Percentiles rank a stretch among this genome's conserved stretches.
phyloP scores from a whole-genome alignment of 2,888 invertebrate species.

The Ophonus ardosiacus region DNA sequence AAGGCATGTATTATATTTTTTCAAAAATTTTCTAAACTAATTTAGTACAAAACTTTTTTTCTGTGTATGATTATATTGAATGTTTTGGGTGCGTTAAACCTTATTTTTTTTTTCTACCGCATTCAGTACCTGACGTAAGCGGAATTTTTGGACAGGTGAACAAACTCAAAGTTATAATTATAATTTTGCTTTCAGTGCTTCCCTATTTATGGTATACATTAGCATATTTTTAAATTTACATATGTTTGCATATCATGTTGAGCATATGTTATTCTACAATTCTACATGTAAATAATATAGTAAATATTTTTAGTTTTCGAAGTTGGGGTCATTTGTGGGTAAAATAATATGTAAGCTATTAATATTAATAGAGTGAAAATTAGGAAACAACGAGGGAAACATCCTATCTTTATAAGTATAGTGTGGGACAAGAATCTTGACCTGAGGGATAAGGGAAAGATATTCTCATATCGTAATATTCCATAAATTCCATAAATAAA shows the following conservation, averaged over 20 bases:
- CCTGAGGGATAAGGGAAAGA: too few relatives aligned
- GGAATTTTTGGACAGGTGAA: constrained; percentile 40
- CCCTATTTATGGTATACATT: background rate
- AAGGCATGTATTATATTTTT: too few relatives aligned
- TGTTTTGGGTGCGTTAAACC: background rate
- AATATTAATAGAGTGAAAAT: too few relatives aligned
- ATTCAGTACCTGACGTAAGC: constrained; percentile 26
- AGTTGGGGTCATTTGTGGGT: too few relatives aligned
- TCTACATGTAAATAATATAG: background rate
- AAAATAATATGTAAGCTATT: too few relatives aligned
- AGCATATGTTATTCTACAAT: background rate
- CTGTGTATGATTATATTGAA: background rate
- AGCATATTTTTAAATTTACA: background rate
- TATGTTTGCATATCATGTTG: background rate
- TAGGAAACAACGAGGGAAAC: too few relatives aligned
- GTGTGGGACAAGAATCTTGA: too few relatives aligned
- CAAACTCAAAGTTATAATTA: constrained; percentile 46
- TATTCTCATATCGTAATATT: too few relatives aligned
- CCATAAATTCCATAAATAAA: too few relatives aligned
- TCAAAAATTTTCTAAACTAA: too few relatives aligned
- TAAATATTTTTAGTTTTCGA: background rate
- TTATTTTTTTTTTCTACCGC: background rate
- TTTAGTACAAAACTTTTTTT: background rate
- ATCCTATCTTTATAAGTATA: too few relatives aligned
- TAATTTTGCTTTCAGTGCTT: constrained; percentile 15